Evolutionary conservation across 2,113 vertebrate genomes (phyloP).

Genomic region (Laticauda laticaudata): DNA sequence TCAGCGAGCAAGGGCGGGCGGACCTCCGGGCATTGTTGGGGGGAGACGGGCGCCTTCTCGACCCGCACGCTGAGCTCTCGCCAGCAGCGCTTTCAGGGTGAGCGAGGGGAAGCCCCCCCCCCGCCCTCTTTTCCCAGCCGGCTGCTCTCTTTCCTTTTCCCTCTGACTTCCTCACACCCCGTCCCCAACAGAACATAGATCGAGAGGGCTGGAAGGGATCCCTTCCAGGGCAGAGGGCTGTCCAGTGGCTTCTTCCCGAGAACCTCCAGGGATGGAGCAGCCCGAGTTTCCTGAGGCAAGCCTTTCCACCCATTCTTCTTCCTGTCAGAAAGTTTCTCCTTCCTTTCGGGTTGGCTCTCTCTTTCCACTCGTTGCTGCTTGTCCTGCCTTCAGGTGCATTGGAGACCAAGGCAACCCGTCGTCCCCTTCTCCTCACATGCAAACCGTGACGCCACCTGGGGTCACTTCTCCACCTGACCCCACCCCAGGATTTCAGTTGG

Average conservation of each 20-base stretch:
- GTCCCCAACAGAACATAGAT: neutral
- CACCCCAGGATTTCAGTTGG: neutral
- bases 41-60: conserved; percentile 80
- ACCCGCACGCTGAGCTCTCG: conserved; percentile 79
- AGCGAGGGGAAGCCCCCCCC: conserved; percentile 28
- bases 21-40: conserved; percentile 78
- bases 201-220: too few species aligned
- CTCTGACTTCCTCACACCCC: neutral
- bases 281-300: neutral
- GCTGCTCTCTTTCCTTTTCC: neutral
- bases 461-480: neutral
- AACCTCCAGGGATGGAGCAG: neutral
- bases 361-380: neutral
- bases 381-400: too few species aligned
- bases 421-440: neutral
- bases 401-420: neutral
- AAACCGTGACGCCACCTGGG: neutral
- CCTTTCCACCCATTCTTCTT: neutral
- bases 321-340: neutral
- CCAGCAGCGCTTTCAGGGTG: conserved; percentile 84
- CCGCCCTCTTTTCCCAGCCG: neutral
- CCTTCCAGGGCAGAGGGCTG: too few species aligned
- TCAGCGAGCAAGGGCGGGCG: conserved; percentile 76
- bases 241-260: too few species aligned
- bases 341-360: neutral